Percentiles rank a stretch among this genome's conserved stretches.
phyloP scores from a whole-genome alignment of 2,888 invertebrate genomes.

The Choreutis nemorana region DNA sequence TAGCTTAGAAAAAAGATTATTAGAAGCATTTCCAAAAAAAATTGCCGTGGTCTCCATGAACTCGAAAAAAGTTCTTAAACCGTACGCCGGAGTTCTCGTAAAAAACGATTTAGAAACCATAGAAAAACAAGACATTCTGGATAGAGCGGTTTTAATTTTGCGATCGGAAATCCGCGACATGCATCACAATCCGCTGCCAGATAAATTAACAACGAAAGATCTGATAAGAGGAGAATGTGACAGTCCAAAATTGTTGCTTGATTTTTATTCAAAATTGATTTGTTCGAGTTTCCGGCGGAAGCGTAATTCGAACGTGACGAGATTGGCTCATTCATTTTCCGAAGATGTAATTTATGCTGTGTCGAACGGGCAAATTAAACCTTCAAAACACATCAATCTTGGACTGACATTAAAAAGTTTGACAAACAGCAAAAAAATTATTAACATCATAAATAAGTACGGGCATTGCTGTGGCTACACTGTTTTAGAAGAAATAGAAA shows the following conservation, averaged over 20 bases:
- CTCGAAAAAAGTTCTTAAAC: constrained; percentile 3
- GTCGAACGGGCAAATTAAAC: constrained; percentile 15
- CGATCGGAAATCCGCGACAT: constrained; percentile 1
- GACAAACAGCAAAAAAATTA: constrained; percentile 16
- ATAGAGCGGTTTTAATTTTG: constrained; percentile 1
- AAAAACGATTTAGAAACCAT: constrained; percentile 1
- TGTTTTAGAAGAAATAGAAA: constrained; percentile 21
- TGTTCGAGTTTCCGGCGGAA: constrained; percentile 2
- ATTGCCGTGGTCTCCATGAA: constrained; percentile 1
- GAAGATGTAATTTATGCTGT: constrained; percentile 2
- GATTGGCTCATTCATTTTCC: constrained; percentile 1
- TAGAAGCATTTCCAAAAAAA: constrained; percentile 1
- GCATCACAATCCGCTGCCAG: constrained; percentile 1
- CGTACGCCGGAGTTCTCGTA: constrained; percentile 1
- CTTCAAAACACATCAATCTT: constrained; percentile 13
- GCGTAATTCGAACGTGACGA: constrained; percentile 1
- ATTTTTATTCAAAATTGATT: constrained; percentile 1
- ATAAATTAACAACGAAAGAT: constrained; percentile 1
- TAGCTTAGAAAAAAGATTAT: neutral
- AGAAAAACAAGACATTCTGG: neutral
- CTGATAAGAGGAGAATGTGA: constrained; percentile 1
- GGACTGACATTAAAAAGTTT: constrained; percentile 21
- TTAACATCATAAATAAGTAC: constrained; percentile 19
- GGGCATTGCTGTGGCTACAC: constrained; percentile 21
- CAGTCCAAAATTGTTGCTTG: neutral